phyloP scores from a whole-genome alignment of 2,888 invertebrate species.

The Eilema sororculum region DNA sequence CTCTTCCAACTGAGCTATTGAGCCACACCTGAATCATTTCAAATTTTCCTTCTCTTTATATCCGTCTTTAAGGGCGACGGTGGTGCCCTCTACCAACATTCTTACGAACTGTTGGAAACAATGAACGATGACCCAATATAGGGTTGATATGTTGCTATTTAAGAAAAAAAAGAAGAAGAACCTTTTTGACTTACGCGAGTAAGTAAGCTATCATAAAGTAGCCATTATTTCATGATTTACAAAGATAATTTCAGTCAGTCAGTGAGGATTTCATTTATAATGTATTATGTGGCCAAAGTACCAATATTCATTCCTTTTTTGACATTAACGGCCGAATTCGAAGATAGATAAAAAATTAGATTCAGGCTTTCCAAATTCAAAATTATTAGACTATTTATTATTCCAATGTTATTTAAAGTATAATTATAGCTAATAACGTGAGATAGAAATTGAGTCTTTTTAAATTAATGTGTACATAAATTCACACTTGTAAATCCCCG shows the following conservation, averaged over 20 bases:
- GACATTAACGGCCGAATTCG: not conserved
- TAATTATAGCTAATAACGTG: too few species aligned
- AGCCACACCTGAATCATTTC: too few species aligned
- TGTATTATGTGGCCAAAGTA: not conserved
- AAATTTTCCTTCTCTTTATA: too few species aligned
- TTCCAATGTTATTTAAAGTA: not conserved
- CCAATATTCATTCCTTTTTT: not conserved
- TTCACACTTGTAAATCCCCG: too few species aligned
- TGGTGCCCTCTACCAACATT: too few species aligned
- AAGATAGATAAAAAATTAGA: not conserved
- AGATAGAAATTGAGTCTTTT: too few species aligned
- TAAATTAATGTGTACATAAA: too few species aligned
- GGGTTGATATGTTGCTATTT: too few species aligned
- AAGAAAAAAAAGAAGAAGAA: not conserved
- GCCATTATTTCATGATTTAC: not conserved
- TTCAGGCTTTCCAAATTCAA: not conserved
- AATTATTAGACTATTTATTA: not conserved
- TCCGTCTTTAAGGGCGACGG: too few species aligned
- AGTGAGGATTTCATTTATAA: not conserved
- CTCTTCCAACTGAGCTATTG: too few species aligned
- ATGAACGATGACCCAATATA: too few species aligned
- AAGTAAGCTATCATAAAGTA: not conserved
- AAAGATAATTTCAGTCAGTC: not conserved
- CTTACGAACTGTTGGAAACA: too few species aligned
- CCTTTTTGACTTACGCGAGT: not conserved